Percentiles rank a stretch among this genome's conserved stretches.
Conservation (phyloP, 2,888 invertebrate species). For the Orgyia antiqua region DNA sequence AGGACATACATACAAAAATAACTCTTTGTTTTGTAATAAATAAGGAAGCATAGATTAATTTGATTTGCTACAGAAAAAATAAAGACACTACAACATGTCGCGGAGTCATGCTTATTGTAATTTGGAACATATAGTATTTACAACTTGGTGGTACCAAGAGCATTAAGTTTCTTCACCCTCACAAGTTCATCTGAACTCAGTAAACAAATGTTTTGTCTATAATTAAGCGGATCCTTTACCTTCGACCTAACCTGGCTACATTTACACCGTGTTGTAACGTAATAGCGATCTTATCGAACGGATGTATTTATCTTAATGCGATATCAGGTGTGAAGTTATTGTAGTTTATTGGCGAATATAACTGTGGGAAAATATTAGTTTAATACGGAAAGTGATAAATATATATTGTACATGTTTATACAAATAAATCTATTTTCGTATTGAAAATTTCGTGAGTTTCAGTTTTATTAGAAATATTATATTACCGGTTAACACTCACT, state of each 20-base stretch:
- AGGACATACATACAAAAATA: no score
- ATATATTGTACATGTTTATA: no score
- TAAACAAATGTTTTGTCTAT: constrained; percentile 14
- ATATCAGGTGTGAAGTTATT: constrained; percentile 2
- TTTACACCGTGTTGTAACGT: constrained; percentile 19
- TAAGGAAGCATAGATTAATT: neutral
- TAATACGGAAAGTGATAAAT: no score
- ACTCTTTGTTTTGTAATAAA: no score
- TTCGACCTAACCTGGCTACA: constrained; percentile 14
- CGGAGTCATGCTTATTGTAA: no score
- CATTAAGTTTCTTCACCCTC: neutral
- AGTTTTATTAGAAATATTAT: no score
- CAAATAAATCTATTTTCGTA: no score
- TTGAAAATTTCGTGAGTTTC: no score
- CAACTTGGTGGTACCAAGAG: no score
- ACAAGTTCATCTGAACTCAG: constrained; percentile 1
- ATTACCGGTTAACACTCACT: no score
- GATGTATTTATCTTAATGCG: constrained; percentile 8
- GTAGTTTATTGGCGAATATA: constrained; percentile 2
- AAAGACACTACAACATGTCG: neutral
- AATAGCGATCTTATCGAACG: constrained; percentile 15
- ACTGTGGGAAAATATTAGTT: neutral
- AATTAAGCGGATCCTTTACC: constrained; percentile 22
- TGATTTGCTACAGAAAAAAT: neutral
- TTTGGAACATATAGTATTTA: no score